Percentiles rank a stretch among this genome's conserved stretches.
These are phyloP conservation scores for Gymnopithys bicolor DNA, from an alignment of 2,797 vertebrate genomes.

Conservation along the genomic window DNA sequence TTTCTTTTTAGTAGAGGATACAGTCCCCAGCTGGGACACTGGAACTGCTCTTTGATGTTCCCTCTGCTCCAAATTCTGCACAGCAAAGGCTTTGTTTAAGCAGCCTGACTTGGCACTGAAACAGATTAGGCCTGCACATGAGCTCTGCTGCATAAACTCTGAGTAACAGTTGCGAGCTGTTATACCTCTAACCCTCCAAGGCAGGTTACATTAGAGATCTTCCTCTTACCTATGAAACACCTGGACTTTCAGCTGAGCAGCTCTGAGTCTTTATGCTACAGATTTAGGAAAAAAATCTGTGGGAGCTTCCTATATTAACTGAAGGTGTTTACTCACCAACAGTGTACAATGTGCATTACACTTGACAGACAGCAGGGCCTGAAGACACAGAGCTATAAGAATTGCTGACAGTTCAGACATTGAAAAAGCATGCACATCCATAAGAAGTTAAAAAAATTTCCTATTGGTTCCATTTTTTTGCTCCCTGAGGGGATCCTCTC, in stretches of 20 bases:
- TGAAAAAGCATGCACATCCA: constrained; percentile 11
- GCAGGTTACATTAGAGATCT: neutral
- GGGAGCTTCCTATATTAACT: neutral
- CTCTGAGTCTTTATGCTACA: neutral
- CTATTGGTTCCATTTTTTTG: constrained; percentile 19
- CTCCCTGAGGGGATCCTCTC: neutral
- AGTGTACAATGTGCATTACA: neutral
- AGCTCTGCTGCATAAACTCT: neutral
- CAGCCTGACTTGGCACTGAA: neutral
- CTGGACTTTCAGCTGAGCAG: neutral
- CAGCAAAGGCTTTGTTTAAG: neutral
- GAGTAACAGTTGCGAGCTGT: neutral
- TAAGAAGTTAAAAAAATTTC: neutral
- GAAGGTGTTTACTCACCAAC: neutral
- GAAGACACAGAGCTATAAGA: constrained; percentile 19
- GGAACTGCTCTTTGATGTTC: neutral
- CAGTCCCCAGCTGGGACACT: neutral
- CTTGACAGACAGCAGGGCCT: constrained; percentile 38
- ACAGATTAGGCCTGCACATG: neutral
- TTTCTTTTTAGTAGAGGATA: neutral
- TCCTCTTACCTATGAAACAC: neutral
- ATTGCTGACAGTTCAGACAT: neutral
- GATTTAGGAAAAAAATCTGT: neutral
- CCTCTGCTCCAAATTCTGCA: neutral
- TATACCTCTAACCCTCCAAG: neutral